A percentile compares a stretch with the other conserved stretches of the same genome.
phyloP scores from a whole-genome alignment of 2,888 invertebrate species.

The Bugula neritina region DNA sequence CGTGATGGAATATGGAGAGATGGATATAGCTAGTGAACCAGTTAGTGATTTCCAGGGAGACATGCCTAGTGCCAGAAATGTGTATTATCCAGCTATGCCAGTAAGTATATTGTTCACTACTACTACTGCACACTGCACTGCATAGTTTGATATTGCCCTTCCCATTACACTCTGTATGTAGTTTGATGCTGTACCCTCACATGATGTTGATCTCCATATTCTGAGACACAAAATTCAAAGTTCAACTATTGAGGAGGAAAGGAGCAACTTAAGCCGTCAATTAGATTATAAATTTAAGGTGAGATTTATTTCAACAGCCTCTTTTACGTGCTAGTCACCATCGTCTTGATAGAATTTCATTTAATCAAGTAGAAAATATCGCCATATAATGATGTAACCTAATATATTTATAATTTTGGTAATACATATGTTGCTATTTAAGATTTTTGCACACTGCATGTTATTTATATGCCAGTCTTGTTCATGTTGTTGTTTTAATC shows the following conservation, averaged over 20 bases:
- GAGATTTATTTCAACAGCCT: no score
- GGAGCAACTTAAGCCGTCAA: background rate
- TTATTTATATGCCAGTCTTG: no score
- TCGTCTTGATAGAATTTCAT: no score
- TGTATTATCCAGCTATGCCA: background rate
- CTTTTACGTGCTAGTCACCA: no score
- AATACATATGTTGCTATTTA: no score
- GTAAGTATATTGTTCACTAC: no score
- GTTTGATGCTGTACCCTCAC: constrained; percentile 30
- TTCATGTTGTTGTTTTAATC: no score
- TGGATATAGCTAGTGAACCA: constrained; percentile 33
- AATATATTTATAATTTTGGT: no score
- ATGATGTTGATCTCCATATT: constrained; percentile 30
- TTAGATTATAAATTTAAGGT: background rate
- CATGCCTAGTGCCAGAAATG: background rate
- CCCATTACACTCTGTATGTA: constrained; percentile 7
- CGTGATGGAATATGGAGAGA: constrained; percentile 60
- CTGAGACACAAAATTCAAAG: constrained; percentile 27
- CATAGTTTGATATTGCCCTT: background rate
- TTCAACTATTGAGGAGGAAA: constrained; percentile 20
- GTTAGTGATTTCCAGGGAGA: constrained; percentile 32
- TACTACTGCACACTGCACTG: no score
- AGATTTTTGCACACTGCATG: no score
- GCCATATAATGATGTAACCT: no score
- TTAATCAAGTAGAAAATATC: no score